Base-by-base conservation (phyloP, 2,888 invertebrate species). In the Apodemia duryi region DNA sequence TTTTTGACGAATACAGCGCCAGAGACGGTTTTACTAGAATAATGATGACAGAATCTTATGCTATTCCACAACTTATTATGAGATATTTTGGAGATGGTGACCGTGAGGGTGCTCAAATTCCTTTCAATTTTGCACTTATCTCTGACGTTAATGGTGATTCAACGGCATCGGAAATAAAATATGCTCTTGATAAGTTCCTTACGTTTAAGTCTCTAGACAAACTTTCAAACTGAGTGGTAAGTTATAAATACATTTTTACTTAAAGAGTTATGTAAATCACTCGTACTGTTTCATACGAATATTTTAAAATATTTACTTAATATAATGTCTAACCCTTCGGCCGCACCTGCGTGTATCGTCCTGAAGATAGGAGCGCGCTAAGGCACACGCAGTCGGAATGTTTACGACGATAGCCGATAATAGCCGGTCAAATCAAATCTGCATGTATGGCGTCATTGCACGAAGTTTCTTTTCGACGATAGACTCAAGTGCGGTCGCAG, bases 11-110 rank as follows among this genome's bases (percentile, higher is more conserved):
- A 49, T 81, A 69, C 85, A 84, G 38, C 76, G 43, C 43, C 11
- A 43, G 80, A 67, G 90, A 91, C 72, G 86, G 87, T 3, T 74
- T 92, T 21, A 72, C 82, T 0, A 93, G 95, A 76, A 92, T 96
- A 0, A 93, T 97, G 92, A 94, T 97, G 94, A 95, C 95, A 0
- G 97, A 97, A 86, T 95, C 95, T 0, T 96, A 96, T 74, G 94
- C 95, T 0, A 83, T 89, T 52, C 83, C 95, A 9, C 81, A 93
- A 63, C 82, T 93, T 13, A 93, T 94, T 1, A 93, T 95, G 72
- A 92, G 83, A 64, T 97, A 95, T 82, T 97, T 95, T 73, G 93
- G 93, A 1, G 91, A 92, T 65, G 92, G 88, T 0, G 86, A 92
- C 2, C 83, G 82, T 3, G 75, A 81, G 21, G 95, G 96, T 29